Evolutionary conservation across 2,113 vertebrate species (phyloP), one percentile per base, ranked within the genome.

Genomic region (Dasyprocta punctata): DNA sequence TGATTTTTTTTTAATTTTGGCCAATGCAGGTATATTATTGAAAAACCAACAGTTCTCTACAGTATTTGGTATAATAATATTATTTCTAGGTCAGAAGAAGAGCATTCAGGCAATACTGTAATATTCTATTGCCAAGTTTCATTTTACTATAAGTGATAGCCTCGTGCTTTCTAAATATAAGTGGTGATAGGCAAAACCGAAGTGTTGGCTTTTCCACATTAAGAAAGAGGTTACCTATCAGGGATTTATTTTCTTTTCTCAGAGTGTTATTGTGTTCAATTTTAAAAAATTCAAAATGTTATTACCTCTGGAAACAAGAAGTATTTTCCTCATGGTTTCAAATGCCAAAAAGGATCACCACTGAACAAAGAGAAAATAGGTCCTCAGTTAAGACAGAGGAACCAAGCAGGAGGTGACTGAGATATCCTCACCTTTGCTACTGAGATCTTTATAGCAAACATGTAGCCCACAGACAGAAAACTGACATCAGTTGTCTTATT

Each of bases 1-100:
- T 17, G 47, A 69, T 61, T 94, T 92, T 94, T 97, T 30, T 3
- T 16, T 30, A 47, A 96, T 86, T 90, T 95, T 92, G 63, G 20
- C 44, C 93, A 95, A 92, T 90, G 95, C 82, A 94, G 13, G 33
- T 73, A 19, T 83, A 24, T 9, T 85, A 6, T 54, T 88, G 69
- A 71, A 92, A 73, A 90, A 67, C 73, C 30, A 88, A 84, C 28
- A 92, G 26, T 80, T 84, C 3, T 93, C 33, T 95, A 20, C 33
- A 84, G 75, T 60, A 87, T 38, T 82, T 78, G 84, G 11, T 41
- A 56, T 36, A 91, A 78, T 92, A 2, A 41, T 77, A 77, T 10
- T 77, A 75, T 78, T 89, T 95, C 92, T 85, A 33, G n/a, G 26
- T 94, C 63, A 80, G 69, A 90, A 97, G 6, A 22, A 44, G 20